A percentile compares a stretch with the other conserved stretches of the same genome.
Conservation (phyloP, 2,797 vertebrate species). For the Oreortyx pictus region DNA sequence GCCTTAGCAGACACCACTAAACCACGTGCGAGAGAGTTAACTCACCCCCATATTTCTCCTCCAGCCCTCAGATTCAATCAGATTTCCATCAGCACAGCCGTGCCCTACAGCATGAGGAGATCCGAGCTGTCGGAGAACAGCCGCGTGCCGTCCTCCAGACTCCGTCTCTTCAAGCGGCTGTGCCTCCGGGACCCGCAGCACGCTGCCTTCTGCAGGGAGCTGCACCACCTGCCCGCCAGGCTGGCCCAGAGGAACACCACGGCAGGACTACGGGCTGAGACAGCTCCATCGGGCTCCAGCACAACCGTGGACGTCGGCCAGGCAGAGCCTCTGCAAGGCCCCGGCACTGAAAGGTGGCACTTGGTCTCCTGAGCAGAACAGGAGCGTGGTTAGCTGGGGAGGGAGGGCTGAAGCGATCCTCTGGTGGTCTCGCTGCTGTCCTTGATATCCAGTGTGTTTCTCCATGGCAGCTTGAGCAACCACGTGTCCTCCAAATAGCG, state of each 20-base stretch:
- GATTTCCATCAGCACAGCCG: conserved; percentile 64
- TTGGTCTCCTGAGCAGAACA: not conserved
- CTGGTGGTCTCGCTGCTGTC: not conserved
- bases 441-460: not conserved
- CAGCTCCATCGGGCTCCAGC: conserved; percentile 49
- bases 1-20: not conserved
- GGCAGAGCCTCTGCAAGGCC: conserved; percentile 80
- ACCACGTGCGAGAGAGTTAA: not conserved
- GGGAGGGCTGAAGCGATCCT: not conserved
- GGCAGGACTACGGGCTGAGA: not conserved
- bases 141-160: not conserved
- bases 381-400: not conserved
- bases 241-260: conserved; percentile 40
- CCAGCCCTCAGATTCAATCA: conserved; percentile 65
- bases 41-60: not conserved
- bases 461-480: not conserved
- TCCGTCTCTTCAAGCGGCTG: conserved; percentile 48
- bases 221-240: conserved; percentile 52
- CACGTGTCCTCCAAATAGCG: not conserved
- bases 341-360: conserved; percentile 84
- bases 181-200: conserved; percentile 46
- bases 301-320: conserved; percentile 70
- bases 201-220: conserved; percentile 65
- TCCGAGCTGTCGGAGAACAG: not conserved
- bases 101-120: conserved; percentile 53